Conservation (phyloP, 2,113 vertebrate species). For the Mesitornis unicolor region DNA sequence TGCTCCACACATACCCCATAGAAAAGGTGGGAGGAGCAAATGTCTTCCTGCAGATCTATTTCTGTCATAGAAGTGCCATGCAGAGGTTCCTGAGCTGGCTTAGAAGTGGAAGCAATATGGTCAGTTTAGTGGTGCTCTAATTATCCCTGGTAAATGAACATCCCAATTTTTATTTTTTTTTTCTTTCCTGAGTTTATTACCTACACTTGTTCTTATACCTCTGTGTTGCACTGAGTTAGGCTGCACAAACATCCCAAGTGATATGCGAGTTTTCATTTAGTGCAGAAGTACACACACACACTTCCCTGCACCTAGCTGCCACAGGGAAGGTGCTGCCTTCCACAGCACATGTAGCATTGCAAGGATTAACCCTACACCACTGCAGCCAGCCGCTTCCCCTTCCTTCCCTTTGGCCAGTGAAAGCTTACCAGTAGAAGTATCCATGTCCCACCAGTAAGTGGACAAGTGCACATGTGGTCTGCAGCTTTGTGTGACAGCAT, state of each 20-base stretch:
- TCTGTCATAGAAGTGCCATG: not conserved
- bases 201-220: fast-evolving
- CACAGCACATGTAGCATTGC: not conserved
- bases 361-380: not conserved
- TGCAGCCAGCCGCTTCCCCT: not conserved
- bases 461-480: not conserved
- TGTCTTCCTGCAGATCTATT: not conserved
- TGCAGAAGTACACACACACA: no score
- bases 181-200: not conserved
- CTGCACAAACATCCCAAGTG: fast-evolving
- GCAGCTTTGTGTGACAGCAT: not conserved
- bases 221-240: not conserved
- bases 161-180: not conserved
- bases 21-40: not conserved
- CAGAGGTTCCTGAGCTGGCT: not conserved
- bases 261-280: not conserved
- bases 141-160: not conserved
- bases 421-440: not conserved
- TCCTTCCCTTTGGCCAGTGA: not conserved
- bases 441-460: no score
- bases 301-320: fast-evolving
- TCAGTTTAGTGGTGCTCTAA: not conserved
- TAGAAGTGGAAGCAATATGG: not conserved
- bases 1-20: not conserved
- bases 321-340: not conserved